Percentiles rank a stretch among this genome's conserved stretches.
Conservation (phyloP, 2,797 vertebrate species). For the Poeciliopsis paucimaculata region DNA sequence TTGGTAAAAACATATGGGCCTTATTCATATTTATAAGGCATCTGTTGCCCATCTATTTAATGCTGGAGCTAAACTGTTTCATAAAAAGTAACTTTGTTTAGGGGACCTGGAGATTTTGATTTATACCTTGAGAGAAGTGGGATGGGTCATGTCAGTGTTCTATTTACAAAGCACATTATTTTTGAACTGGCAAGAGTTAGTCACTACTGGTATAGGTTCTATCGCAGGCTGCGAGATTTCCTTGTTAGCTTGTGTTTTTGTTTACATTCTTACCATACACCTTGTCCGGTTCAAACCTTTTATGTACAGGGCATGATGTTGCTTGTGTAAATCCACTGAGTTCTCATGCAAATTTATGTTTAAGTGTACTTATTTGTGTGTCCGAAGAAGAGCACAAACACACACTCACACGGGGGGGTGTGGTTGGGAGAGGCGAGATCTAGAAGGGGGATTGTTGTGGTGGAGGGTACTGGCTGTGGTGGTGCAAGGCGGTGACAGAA, state of each 20-base stretch:
- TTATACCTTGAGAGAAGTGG: conserved; percentile 30
- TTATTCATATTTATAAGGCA: conserved; percentile 67
- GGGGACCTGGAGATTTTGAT: not conserved
- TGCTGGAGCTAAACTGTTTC: conserved; percentile 14
- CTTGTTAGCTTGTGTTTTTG: conserved; percentile 51
- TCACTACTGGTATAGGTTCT: conserved; percentile 20
- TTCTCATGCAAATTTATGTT: conserved; percentile 80
- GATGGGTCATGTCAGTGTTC: conserved; percentile 40
- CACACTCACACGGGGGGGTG: conserved; percentile 64
- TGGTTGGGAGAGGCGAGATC: conserved; percentile 54
- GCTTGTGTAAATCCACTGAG: conserved; percentile 73
- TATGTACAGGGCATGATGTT: conserved; percentile 62
- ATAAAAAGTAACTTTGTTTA: conserved; percentile 12
- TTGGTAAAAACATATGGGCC: conserved; percentile 35
- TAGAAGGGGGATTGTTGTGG: conserved; percentile 53
- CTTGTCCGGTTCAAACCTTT: conserved; percentile 62
- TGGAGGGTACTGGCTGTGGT: conserved; percentile 63
- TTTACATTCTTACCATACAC: conserved; percentile 62
- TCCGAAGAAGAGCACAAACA: conserved; percentile 66
- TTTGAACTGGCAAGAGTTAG: conserved; percentile 26
- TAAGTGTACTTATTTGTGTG: conserved; percentile 78
- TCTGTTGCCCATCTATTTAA: conserved; percentile 18
- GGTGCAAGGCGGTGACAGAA: conserved; percentile 86
- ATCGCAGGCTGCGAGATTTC: conserved; percentile 45
- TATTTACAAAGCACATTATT: conserved; percentile 39